Evolutionary conservation across 2,797 vertebrate species (phyloP).

Genomic region (Sitta carolinensis): DNA sequence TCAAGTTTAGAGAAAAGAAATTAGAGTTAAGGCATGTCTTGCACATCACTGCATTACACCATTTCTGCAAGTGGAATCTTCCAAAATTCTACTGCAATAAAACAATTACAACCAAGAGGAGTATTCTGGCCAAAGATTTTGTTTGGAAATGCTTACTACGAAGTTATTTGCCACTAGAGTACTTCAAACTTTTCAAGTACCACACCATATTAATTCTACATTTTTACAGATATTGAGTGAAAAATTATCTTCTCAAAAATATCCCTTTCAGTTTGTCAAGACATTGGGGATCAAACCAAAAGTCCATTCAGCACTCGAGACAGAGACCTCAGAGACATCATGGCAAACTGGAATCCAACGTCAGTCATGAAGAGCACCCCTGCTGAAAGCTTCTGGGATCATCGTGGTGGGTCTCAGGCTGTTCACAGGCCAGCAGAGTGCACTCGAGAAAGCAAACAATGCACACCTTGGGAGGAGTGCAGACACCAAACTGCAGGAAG

Average conservation of each 20-base stretch:
- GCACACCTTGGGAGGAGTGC: fast-evolving
- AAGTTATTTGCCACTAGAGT: background rate
- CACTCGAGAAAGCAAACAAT: background rate
- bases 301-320: background rate
- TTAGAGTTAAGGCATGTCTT: background rate
- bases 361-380: background rate
- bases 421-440: background rate
- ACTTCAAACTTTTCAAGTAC: background rate
- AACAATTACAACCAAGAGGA: background rate
- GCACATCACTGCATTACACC: background rate
- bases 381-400: background rate
- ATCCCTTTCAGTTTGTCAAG: fast-evolving
- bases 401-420: background rate
- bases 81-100: background rate
- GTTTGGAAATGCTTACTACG: background rate
- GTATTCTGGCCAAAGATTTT: background rate
- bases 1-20: background rate
- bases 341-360: background rate
- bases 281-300: background rate
- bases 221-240: background rate
- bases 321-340: fast-evolving
- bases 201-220: background rate
- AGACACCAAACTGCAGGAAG: background rate
- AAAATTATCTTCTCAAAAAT: background rate
- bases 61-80: background rate